Evolutionary conservation across 2,888 invertebrate genomes (phyloP).

Genomic region (Desoria tigrina): DNA sequence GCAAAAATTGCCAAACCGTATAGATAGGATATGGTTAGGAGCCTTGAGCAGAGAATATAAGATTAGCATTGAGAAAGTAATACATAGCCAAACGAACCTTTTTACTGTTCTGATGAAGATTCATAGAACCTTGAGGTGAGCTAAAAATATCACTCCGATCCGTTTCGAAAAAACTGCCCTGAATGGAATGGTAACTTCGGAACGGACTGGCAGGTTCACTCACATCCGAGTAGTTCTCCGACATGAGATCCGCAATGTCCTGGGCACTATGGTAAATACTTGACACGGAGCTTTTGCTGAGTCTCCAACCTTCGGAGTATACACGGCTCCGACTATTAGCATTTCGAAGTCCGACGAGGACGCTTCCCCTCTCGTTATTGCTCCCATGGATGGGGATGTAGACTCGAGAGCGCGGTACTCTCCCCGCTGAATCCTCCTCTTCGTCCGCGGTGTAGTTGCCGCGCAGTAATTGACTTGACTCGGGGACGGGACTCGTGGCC

Average conservation of each 20-base stretch:
- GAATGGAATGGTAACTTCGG: conserved; percentile 51
- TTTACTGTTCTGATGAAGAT: conserved; percentile 43
- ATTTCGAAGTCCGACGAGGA: background rate
- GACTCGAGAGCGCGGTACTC: background rate
- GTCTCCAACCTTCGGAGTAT: conserved; percentile 47
- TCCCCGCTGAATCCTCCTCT: background rate
- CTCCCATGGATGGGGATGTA: background rate
- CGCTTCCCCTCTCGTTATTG: background rate
- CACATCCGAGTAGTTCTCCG: conserved; percentile 40
- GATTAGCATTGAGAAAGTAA: too few species aligned
- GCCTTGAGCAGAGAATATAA: too few species aligned
- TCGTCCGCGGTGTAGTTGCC: background rate
- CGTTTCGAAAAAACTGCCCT: conserved; percentile 42
- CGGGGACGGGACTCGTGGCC: background rate
- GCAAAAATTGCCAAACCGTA: too few species aligned
- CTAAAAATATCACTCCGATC: conserved; percentile 53
- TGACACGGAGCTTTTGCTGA: conserved; percentile 51
- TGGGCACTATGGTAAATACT: conserved; percentile 53
- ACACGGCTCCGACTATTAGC: background rate
- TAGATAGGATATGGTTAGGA: too few species aligned
- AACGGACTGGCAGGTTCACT: conserved; percentile 49
- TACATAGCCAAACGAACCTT: conserved; percentile 37
- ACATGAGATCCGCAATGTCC: conserved; percentile 52
- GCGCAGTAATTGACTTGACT: conserved; percentile 3
- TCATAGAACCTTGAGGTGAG: conserved; percentile 48